Evolutionary conservation across 2,797 vertebrate species (phyloP), one percentile per base, ranked within the genome.

Genomic region (Cyprinodon diabolis): DNA sequence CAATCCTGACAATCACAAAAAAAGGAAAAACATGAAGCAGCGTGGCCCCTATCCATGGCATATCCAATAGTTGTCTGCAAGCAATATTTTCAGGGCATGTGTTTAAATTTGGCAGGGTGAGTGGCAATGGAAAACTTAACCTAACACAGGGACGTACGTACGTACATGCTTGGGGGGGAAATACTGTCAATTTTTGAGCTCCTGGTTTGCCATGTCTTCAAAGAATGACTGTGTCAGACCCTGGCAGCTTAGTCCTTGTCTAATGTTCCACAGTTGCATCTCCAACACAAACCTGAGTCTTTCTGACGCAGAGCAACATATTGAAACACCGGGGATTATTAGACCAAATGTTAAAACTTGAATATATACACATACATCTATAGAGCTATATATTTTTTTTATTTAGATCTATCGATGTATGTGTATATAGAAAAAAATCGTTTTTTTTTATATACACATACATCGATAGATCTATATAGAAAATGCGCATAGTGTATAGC

Each of bases 1-100:
- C 96, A 52, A 99, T 99, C 91, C 98, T 99, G 92, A 3, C 54
- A 74, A 82, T 66, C 3, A 56, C 78, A 90, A 79, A 80, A 68
- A 76, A 66, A 43, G 2, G 37, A 60, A 58, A 17, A 37, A 0
- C 68, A 47, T 62, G 62, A 82, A 84, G 69, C 25, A 57, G 73
- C 2, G 6, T 74, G 68, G 67, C 76, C 66, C 35, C 65, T 67
- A 52, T 71, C 79, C 73, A 60, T 67, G 71, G 68, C 78, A 63
- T 81, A 87, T 87, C 80, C 81, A 86, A 77, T 86, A 82, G 87
- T 81, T 81, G 81, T 78, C 73, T 65, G 62, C 72, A 85, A 79
- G 80, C 76, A 86, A 81, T 85, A 74, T 81, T 85, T 78, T 76
- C 25, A 48, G 57, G 52, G 55, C 56, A 60, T 23, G 70, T 62